Base-by-base conservation (phyloP, 1,140 invertebrate genomes). In the Sarcophaga bullata region DNA sequence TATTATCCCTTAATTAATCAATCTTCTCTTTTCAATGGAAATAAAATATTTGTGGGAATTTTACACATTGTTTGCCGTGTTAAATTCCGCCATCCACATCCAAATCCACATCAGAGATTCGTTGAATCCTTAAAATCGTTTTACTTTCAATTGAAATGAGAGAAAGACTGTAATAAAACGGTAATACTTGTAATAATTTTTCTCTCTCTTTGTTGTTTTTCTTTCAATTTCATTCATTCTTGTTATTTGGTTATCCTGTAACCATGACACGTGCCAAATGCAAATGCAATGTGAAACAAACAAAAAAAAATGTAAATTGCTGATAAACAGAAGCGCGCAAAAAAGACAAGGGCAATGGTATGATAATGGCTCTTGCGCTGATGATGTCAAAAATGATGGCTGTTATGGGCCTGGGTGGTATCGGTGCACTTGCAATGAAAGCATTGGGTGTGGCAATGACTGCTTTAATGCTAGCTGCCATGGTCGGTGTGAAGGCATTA, bases 311-410 rank as follows among this genome's bases (percentile, higher is more conserved):
- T 2, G 1, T 37, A 37, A 37, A 37, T 37, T 37, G 25, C 25
- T 37, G 25, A 37, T 4, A 37, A 62, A 68, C 62, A 68, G 62
- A 68, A 83, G 91, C 91, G 80, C 90, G 93, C 86, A 92, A 92
- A 84, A 92, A 93, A 87, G 92, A 92, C 76, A 91, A 91, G 72
- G 92, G 91, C 58, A 92, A 92, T 6, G 91, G 91, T 5, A 90
- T 91, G 17, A 84, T 93, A 2, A 87, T 94, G 78, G 89, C 94
- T 6, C 90, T 95, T 87, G 94, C 93, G 0, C 82, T 95, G 49
- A 95, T 95, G 94, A 95, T 95, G 91, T 94, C 94, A 49, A 93
- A 94, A 88, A 93, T 93, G 91, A 90, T 95, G 89, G 94, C 94
- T 0, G 94, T 94, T 0, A 91, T 95, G 82, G 94, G 94, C 68